Conservation (phyloP, 1,140 invertebrate genomes). For the Platorchestia sp. region DNA sequence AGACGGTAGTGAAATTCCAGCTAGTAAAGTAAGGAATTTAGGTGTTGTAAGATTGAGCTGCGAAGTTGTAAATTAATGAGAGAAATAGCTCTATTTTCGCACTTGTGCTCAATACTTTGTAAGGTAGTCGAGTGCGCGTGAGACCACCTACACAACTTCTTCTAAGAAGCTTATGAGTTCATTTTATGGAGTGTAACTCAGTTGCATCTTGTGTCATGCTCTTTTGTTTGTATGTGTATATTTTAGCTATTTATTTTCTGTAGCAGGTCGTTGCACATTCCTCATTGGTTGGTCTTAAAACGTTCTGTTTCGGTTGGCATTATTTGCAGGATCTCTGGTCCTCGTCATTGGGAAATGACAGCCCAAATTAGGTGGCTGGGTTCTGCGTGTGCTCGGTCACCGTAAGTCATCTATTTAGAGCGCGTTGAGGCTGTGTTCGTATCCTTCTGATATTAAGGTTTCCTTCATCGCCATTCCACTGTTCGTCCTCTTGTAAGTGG, state of each 20-base stretch:
- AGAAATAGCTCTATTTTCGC: neutral
- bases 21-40: neutral
- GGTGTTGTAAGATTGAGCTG: neutral
- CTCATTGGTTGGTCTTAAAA: neutral
- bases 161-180: neutral
- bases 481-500: neutral
- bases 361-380: neutral
- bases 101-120: slow-evolving; percentile 1
- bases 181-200: neutral
- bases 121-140: neutral
- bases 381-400: neutral
- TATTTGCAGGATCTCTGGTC: neutral
- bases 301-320: neutral
- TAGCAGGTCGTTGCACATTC: neutral
- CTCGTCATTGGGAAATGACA: neutral
- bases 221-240: neutral
- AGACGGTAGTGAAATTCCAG: no score
- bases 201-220: neutral
- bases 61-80: neutral
- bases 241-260: neutral
- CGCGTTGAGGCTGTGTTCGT: neutral
- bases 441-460: neutral
- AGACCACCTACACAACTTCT: neutral
- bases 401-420: neutral
- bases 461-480: neutral